Base-by-base conservation (phyloP, 2,113 vertebrate genomes). In the Puffinus mauretanicus region DNA sequence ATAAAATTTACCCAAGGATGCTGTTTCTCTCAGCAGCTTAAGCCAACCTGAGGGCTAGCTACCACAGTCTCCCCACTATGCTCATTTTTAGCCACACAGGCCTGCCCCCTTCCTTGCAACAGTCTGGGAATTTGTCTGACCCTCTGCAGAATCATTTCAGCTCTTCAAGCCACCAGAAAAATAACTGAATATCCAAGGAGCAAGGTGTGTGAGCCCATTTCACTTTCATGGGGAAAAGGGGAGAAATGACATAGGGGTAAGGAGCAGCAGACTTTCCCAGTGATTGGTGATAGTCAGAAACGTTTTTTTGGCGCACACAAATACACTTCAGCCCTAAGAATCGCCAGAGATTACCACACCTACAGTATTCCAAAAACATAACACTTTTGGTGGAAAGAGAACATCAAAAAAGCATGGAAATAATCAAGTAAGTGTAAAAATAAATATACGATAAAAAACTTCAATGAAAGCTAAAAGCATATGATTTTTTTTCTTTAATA, bases 51-150 rank as follows among this genome's bases (percentile, higher is more conserved):
- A n/a, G 19, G 44, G 36, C 47, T 32, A 32, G 13, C 14, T 29
- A 42, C 38, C 65, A 29, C 0, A 0, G 40, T 4, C 38, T 77
- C 58, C 17, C 3, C 25, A 29, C 49, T 42, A 6, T 3, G 34
- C 55, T 76, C 7, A 5, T 3, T 47, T 79, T 34, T 6, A 76
- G 55, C 26, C 15, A 44, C 15, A 20, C 2, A 20, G 11, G 60
- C 57, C 30, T 70, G 69, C 34, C 62, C 57, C 22, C 67, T 69
- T 52, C n/a, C 44, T 25, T 54, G 21, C 51, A 60, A 62, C 26
- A 13, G 11, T 29, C 34, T 26, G 18, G 24, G 27, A 80, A 65
- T 49, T 44, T 60, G 51, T 30, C n/a, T 71, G 62, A 66, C 30
- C 40, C 25, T 44, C 27, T 88, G 10, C 38, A 46, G 61, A 66